Conservation (phyloP, 2,888 invertebrate species). For the Drosophila limbata region DNA sequence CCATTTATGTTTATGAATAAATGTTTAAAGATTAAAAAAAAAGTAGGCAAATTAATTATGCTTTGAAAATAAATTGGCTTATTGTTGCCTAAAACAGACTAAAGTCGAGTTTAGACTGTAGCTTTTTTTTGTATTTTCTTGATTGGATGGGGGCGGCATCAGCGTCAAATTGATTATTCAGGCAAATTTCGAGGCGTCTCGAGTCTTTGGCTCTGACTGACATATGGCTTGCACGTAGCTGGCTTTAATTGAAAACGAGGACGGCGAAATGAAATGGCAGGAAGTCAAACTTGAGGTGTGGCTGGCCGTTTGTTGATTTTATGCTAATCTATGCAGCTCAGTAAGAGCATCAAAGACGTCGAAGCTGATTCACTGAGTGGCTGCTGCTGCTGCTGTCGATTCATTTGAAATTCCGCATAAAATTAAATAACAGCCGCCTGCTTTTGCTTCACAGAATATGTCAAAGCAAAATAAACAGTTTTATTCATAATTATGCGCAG, state of each 20-base stretch:
- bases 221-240: conserved; percentile 60
- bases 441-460: conserved; percentile 50
- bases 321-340: conserved; percentile 76
- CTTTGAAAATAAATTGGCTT: conserved; percentile 19
- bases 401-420: conserved; percentile 74
- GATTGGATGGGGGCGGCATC: conserved; percentile 1
- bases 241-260: conserved; percentile 72
- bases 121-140: conserved; percentile 11
- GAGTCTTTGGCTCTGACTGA: conserved; percentile 44
- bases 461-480: conserved; percentile 72
- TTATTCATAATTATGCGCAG: conserved; percentile 69
- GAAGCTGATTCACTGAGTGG: conserved; percentile 10
- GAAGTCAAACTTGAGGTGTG: conserved; percentile 37
- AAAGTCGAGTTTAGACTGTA: conserved; percentile 12
- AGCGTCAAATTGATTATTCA: conserved; percentile 66
- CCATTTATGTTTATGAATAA: not conserved
- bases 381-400: conserved; percentile 27
- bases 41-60: conserved; percentile 16
- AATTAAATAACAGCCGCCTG: conserved; percentile 53
- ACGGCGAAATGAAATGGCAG: conserved; percentile 24
- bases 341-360: conserved; percentile 57
- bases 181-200: conserved; percentile 60
- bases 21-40: not conserved
- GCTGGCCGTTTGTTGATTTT: conserved; percentile 61
- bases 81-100: conserved; percentile 15